Conservation (phyloP, 2,797 vertebrate genomes). For the Octomys mimax region DNA sequence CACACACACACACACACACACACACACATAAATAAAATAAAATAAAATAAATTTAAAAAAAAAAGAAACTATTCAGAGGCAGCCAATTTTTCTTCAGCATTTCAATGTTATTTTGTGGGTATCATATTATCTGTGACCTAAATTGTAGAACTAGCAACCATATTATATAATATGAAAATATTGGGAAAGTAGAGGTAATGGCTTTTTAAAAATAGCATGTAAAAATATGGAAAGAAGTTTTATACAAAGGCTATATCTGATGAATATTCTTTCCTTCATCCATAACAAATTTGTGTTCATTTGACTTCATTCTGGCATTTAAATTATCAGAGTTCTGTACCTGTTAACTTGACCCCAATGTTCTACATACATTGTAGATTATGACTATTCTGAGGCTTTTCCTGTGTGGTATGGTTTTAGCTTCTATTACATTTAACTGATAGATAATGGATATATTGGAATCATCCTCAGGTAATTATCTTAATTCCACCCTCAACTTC, state of each 20-base stretch:
- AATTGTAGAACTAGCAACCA: background rate
- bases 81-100: background rate
- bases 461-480: rapidly evolving
- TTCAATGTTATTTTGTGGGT: background rate
- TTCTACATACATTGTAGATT: background rate
- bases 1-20: no score
- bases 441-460: background rate
- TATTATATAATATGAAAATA: background rate
- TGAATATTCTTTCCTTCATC: background rate
- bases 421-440: background rate
- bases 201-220: background rate
- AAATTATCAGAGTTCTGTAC: background rate
- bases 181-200: rapidly evolving
- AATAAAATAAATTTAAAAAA: no score
- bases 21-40: no score
- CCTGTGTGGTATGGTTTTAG: background rate
- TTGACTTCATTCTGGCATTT: background rate
- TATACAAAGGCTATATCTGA: rapidly evolving
- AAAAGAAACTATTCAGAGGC: background rate
- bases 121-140: background rate
- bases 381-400: background rate
- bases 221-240: background rate
- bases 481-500: background rate
- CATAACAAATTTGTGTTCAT: background rate
- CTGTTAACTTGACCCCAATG: background rate